Conservation (phyloP, 2,888 invertebrate genomes). For the Drosophila nr. medialis region DNA sequence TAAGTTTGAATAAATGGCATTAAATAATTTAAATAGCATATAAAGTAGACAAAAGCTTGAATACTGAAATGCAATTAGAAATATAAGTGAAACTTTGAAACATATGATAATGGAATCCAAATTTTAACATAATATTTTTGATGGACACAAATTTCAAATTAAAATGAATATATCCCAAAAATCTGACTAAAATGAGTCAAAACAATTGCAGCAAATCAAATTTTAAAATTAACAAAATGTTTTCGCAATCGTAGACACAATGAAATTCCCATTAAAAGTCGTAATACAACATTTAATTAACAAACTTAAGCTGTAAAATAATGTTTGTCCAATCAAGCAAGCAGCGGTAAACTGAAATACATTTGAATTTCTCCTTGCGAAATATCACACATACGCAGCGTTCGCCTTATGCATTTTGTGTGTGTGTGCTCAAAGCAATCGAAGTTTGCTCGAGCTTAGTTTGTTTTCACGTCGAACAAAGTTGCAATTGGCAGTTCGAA, state of each 20-base stretch:
- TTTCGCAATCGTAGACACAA: background rate
- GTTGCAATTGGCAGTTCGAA: slow-evolving; percentile 33
- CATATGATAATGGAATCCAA: background rate
- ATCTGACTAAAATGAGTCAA: background rate
- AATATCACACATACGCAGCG: slow-evolving; percentile 51
- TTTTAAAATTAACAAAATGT: background rate
- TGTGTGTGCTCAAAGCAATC: slow-evolving; percentile 6
- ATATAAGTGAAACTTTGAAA: background rate
- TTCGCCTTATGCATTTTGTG: slow-evolving; percentile 5
- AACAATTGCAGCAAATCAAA: background rate
- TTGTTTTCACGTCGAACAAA: slow-evolving; percentile 23
- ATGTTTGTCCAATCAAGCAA: slow-evolving; percentile 30
- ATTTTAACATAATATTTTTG: background rate
- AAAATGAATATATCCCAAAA: background rate
- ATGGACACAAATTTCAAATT: background rate
- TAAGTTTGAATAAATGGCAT: slow-evolving; percentile 1
- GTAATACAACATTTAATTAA: background rate
- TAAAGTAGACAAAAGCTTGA: background rate
- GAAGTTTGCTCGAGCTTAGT: slow-evolving; percentile 10
- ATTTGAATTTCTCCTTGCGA: background rate
- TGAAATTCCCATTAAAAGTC: background rate
- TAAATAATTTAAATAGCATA: background rate
- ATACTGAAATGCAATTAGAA: background rate
- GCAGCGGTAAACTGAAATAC: slow-evolving; percentile 1
- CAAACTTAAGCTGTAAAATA: background rate